A percentile compares a stretch with the other conserved stretches of the same genome.
These are phyloP conservation scores for Mycetomoellerius zeteki DNA, from an alignment of 1,140 invertebrate genomes.

Conservation along the genomic window DNA sequence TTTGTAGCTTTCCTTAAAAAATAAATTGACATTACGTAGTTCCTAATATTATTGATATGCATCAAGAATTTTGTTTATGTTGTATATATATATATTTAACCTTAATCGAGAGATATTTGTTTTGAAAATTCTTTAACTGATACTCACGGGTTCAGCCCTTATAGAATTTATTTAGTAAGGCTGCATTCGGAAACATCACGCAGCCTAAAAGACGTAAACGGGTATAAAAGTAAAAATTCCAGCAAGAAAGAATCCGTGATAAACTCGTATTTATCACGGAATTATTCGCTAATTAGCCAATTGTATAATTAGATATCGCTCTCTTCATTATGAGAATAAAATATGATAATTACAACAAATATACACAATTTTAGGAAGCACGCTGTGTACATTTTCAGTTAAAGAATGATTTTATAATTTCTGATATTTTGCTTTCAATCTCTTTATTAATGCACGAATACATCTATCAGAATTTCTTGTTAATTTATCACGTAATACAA, in stretches of 20 bases:
- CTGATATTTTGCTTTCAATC: neutral
- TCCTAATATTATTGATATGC: too few relatives aligned
- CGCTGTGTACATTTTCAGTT: neutral
- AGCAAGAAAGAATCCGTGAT: neutral
- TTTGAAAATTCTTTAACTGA: too few relatives aligned
- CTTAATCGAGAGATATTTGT: too few relatives aligned
- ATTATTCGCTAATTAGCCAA: neutral
- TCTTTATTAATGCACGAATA: conserved; percentile 22
- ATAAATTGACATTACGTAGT: too few relatives aligned
- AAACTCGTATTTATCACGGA: neutral
- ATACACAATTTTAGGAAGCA: neutral
- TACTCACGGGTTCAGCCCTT: too few relatives aligned
- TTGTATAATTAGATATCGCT: neutral
- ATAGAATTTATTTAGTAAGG: neutral
- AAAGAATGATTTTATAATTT: neutral
- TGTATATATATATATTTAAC: too few relatives aligned
- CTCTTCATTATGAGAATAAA: conserved; percentile 5
- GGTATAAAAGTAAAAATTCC: neutral
- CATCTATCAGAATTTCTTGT: neutral
- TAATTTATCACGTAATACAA: conserved; percentile 25
- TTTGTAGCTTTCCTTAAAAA: neutral
- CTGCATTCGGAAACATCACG: too few relatives aligned
- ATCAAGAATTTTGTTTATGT: too few relatives aligned
- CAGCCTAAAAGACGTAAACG: neutral
- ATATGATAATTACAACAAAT: conserved; percentile 19